Evolutionary conservation across 1,140 invertebrate genomes (phyloP).

Genomic region (Octopus sinensis): DNA sequence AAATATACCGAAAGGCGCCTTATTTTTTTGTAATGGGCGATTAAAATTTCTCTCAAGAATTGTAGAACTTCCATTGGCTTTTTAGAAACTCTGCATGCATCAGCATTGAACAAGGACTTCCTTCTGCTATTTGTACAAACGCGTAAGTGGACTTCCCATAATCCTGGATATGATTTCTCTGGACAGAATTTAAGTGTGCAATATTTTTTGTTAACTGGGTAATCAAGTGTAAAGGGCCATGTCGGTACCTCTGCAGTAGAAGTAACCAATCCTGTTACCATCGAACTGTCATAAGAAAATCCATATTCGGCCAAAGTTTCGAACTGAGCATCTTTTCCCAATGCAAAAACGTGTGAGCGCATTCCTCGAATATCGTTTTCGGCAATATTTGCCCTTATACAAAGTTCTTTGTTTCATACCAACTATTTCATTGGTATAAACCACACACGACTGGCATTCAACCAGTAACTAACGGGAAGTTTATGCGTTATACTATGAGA

Average conservation of each 20-base stretch:
- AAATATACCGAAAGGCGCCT: conserved; percentile 87
- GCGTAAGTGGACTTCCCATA: conserved; percentile 58
- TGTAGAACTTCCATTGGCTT: conserved; percentile 19
- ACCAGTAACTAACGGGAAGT: conserved; percentile 21
- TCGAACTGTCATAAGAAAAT: conserved; percentile 36
- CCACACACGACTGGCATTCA: conserved; percentile 63
- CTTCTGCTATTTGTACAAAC: conserved; percentile 73
- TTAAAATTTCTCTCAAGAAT: conserved; percentile 33
- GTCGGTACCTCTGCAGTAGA: neutral
- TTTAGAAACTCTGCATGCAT: conserved; percentile 74
- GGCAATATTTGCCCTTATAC: conserved; percentile 88
- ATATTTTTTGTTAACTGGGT: conserved; percentile 73
- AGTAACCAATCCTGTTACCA: conserved; percentile 29
- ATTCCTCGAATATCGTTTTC: conserved; percentile 92
- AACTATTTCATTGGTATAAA: conserved; percentile 96
- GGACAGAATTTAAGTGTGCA: conserved; percentile 34
- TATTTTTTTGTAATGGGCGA: conserved; percentile 66
- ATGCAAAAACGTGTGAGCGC: conserved; percentile 67
- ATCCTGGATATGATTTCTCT: conserved; percentile 30
- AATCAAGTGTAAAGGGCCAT: conserved; percentile 39
- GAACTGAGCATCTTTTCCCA: conserved; percentile 52
- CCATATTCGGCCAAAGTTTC: conserved; percentile 66
- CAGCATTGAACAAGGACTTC: conserved; percentile 90
- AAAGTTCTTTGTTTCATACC: conserved; percentile 88
- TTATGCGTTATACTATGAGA: conserved; percentile 84